Conservation (phyloP, 1,140 invertebrate species). For the Bombus impatiens region DNA sequence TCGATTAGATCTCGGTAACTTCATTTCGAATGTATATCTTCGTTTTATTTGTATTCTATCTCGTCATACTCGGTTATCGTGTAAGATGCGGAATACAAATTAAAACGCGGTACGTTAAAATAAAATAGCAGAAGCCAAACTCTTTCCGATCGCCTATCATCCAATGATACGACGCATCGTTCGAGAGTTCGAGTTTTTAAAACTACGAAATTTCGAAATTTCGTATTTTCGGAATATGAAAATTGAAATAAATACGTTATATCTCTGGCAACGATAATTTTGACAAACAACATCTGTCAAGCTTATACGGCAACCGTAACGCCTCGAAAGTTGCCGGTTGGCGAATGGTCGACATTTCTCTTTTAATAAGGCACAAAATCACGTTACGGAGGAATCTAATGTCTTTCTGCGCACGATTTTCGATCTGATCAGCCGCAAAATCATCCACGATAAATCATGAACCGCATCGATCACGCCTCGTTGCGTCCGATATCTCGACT, state of each 20-base stretch:
- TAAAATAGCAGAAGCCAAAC: background rate
- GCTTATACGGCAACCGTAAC: background rate
- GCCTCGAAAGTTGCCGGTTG: background rate
- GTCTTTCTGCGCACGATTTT: slow-evolving; percentile 43
- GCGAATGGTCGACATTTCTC: background rate
- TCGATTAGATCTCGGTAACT: background rate
- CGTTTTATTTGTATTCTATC: background rate
- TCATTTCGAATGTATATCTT: background rate
- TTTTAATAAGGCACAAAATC: slow-evolving; percentile 46
- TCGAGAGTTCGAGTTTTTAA: background rate
- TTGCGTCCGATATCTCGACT: background rate
- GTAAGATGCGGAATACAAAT: background rate
- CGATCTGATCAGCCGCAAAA: slow-evolving; percentile 38
- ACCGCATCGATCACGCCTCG: background rate
- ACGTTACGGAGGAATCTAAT: slow-evolving; percentile 31
- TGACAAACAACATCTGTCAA: background rate
- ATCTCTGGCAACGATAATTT: background rate
- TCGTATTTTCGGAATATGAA: no score
- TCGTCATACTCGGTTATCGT: no score
- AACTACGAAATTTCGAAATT: background rate
- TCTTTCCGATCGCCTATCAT: background rate
- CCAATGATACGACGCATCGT: no score
- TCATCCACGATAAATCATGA: background rate
- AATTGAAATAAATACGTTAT: no score
- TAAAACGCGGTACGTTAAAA: background rate